phyloP scores from a whole-genome alignment of 2,797 vertebrate genomes.

The Smutsia gigantea region DNA sequence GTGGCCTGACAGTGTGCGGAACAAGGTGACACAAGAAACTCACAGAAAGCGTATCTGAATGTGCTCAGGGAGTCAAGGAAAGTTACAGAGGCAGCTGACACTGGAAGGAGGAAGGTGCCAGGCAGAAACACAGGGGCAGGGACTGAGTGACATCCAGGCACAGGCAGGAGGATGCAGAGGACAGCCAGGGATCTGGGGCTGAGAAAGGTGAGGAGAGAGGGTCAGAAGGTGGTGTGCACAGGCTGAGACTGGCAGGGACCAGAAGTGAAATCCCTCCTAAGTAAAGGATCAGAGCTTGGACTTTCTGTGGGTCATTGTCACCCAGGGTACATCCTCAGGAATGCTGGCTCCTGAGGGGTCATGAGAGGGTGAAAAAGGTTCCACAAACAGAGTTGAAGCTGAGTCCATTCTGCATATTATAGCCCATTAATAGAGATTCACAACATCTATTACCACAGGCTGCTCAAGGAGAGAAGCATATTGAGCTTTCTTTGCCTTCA shows the following conservation, averaged over 20 bases:
- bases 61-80: neutral
- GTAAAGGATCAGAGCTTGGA: neutral
- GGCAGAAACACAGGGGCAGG: neutral
- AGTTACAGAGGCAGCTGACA: neutral
- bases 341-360: neutral
- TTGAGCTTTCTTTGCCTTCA: neutral
- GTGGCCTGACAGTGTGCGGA: neutral
- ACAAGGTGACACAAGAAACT: neutral
- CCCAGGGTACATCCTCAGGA: neutral
- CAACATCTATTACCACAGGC: neutral
- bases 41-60: neutral
- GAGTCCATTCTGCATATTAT: neutral
- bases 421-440: neutral
- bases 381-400: neutral
- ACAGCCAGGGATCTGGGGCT: neutral
- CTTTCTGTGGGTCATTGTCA: neutral
- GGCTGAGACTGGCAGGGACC: neutral
- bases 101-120: neutral
- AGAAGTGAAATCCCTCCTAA: neutral
- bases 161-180: neutral
- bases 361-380: neutral
- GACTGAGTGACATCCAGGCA: neutral
- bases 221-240: neutral
- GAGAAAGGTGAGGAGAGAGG: neutral
- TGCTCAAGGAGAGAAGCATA: neutral